Base-by-base conservation (phyloP, 1,140 invertebrate species). In the Cyclargus thomasi region DNA sequence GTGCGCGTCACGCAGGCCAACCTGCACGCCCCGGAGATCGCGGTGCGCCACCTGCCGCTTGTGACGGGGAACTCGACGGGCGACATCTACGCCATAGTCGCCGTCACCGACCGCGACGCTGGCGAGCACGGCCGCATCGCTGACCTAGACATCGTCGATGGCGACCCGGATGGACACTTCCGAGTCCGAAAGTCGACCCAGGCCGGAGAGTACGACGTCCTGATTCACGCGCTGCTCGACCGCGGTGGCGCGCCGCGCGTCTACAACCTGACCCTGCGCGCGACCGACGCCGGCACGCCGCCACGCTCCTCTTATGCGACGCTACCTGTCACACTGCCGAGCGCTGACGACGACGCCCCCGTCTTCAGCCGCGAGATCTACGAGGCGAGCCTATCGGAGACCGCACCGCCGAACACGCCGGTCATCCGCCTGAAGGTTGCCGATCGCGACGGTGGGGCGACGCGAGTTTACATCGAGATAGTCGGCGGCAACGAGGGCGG, bases 401-500 rank as follows among this genome's bases (percentile, higher is more conserved):
- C 95, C 0, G 95, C 96, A 0, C 97, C 97, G 0, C 91, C 96
- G 1, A 96, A 97, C 77, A 97, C 96, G 17, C 97, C 97, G 0
- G 93, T 99, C 17, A 95, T 98, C 16, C 91, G 95, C 71, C 91
- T 99, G 11, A 95, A 96, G 80, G 97, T 98, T 0, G 95, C 92
- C 8, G 97, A 99, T 79, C 93, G 94, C 0, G 96, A 97, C 80
- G 92, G 94, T 66, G 96, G 96, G 0, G 93, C 97, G 82, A 96
- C 96, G 0, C 90, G 95, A 75, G 96, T 98, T 0, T 95, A 94
- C 69, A 93, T 98, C 63, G 95, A 96, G 86, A 98, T 99, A 66
- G 97, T 97, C 4, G 96, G 95, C 14, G 97, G 98, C 0, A 98
- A 99, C 86, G 95, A 97, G 77, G 96, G 96, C 35, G 94, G 94